Conservation (phyloP, 2,888 invertebrate genomes). For the Eristalis arbustorum region DNA sequence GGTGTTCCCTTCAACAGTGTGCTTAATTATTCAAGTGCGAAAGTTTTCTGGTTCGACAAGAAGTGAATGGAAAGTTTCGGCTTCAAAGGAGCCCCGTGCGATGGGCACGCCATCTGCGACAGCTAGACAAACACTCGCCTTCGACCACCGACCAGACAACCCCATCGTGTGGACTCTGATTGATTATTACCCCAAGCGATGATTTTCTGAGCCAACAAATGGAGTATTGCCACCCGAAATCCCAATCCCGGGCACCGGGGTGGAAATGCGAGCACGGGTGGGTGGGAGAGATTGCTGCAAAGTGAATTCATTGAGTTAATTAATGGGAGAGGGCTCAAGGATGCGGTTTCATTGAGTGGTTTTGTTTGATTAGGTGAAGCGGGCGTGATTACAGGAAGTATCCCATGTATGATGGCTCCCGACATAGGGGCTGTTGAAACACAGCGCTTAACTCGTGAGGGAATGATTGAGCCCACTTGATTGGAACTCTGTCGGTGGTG, state of each 20-base stretch:
- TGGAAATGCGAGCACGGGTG: background rate
- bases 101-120: constrained; percentile 14
- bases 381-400: constrained; percentile 19
- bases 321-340: constrained; percentile 41
- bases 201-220: constrained; percentile 55
- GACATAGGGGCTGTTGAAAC: background rate
- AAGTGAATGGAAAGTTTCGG: constrained; percentile 27
- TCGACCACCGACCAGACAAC: constrained; percentile 15
- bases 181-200: constrained; percentile 60
- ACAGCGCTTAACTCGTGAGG: background rate
- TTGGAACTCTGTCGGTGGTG: constrained; percentile 17
- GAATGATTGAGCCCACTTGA: constrained; percentile 13
- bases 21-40: constrained; percentile 61
- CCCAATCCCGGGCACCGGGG: background rate
- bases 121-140: constrained; percentile 25
- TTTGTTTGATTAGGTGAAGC: constrained; percentile 57
- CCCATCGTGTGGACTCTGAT: constrained; percentile 40
- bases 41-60: constrained; percentile 53
- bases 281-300: constrained; percentile 27
- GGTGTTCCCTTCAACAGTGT: background rate
- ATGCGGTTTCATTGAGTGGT: constrained; percentile 47
- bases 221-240: background rate
- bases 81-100: constrained; percentile 15
- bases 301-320: constrained; percentile 58
- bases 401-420: background rate